phyloP scores from a whole-genome alignment of 92 coral and sea anemone species.

The Montipora capitata region DNA sequence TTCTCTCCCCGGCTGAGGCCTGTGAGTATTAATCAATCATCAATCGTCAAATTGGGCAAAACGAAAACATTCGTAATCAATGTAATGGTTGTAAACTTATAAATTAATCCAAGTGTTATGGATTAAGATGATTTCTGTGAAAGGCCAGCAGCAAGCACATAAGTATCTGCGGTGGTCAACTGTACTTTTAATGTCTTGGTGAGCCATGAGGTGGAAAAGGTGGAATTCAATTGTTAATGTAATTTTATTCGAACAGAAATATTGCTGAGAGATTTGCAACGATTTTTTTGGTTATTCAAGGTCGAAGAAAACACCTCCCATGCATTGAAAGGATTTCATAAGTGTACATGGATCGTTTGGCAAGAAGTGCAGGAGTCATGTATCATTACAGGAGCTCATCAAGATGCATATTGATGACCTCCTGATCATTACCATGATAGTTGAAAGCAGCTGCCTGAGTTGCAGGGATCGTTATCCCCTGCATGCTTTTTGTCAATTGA shows the following conservation, averaged over 20 bases:
- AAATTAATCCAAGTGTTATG: conserved; percentile 5
- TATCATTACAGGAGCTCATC: too few relatives aligned
- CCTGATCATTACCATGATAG: neutral
- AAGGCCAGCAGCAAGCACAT: neutral
- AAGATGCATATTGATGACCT: too few relatives aligned
- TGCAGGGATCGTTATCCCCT: conserved; percentile 39
- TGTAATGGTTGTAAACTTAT: conserved; percentile 5
- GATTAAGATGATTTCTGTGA: conserved; percentile 12
- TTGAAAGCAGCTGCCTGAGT: conserved; percentile 34
- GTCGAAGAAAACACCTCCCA: neutral
- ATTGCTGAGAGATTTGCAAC: conserved; percentile 44
- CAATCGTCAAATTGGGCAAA: too few relatives aligned
- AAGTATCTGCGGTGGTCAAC: neutral
- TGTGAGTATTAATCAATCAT: too few relatives aligned
- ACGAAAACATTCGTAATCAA: neutral
- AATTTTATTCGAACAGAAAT: conserved; percentile 2
- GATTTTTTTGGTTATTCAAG: conserved; percentile 17
- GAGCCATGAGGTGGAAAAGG: neutral
- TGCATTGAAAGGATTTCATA: neutral
- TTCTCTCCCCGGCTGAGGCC: too few relatives aligned
- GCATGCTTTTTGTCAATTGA: conserved; percentile 26
- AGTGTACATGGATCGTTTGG: too few relatives aligned
- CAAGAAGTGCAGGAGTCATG: too few relatives aligned
- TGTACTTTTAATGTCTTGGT: neutral
- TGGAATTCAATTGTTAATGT: conserved; percentile 15